phyloP scores from a whole-genome alignment of 2,888 invertebrate species.

The Nudaria mundana region DNA sequence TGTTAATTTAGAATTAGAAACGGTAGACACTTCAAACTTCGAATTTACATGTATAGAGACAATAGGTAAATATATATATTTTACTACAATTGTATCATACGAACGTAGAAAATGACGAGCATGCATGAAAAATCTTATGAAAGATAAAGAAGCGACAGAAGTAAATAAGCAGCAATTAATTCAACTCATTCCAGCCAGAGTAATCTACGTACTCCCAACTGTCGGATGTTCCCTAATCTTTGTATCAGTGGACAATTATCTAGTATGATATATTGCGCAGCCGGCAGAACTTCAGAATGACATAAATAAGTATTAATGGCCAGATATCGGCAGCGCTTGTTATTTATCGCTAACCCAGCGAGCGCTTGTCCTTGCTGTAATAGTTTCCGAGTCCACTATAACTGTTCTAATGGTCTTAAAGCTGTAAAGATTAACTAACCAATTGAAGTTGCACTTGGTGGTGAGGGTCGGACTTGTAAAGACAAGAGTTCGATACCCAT shows the following conservation, averaged over 20 bases:
- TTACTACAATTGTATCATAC: too few species aligned
- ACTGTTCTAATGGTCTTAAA: conserved; percentile 7
- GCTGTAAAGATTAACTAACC: background rate
- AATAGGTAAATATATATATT: too few species aligned
- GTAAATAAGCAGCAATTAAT: too few species aligned
- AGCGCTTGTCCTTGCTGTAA: conserved; percentile 22
- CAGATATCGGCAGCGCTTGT: conserved; percentile 33
- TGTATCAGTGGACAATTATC: conserved; percentile 42
- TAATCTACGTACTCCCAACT: background rate
- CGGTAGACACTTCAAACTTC: too few species aligned
- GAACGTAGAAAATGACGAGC: too few species aligned
- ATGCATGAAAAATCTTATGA: too few species aligned
- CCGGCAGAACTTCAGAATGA: conserved; percentile 31
- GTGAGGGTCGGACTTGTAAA: background rate
- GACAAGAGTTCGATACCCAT: too few species aligned
- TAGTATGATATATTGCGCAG: conserved; percentile 38
- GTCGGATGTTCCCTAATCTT: conserved; percentile 21
- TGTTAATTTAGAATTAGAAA: too few species aligned
- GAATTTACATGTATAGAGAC: too few species aligned
- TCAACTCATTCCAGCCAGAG: too few species aligned
- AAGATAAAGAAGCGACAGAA: too few species aligned
- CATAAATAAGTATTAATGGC: conserved; percentile 46
- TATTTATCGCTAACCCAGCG: conserved; percentile 30
- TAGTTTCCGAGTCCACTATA: conserved; percentile 4
- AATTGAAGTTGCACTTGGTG: background rate